These are phyloP conservation scores for Romanogobio albipinnatus DNA, from an alignment of 2,113 vertebrate species.

Conservation along the genomic window DNA sequence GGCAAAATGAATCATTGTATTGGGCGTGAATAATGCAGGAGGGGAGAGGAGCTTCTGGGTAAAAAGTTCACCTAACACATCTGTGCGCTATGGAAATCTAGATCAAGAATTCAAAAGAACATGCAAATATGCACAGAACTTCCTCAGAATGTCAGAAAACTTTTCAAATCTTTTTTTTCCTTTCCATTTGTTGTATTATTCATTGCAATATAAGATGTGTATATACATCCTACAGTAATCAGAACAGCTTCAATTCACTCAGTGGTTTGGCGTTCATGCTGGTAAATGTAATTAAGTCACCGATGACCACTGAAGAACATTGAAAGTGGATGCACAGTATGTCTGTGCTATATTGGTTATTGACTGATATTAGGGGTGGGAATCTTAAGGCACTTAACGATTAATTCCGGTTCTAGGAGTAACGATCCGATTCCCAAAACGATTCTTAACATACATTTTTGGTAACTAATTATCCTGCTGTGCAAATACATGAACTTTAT, in stretches of 20 bases:
- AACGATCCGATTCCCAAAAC: no score
- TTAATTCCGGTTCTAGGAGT: no score
- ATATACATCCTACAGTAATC: neutral
- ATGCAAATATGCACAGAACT: conserved; percentile 37
- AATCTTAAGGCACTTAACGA: no score
- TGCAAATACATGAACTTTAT: no score
- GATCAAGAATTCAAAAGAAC: conserved; percentile 20
- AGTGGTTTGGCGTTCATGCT: neutral
- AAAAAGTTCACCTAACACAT: conserved; percentile 49
- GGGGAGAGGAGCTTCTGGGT: conserved; percentile 36
- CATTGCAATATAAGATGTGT: neutral
- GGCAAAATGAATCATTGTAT: conserved; percentile 42
- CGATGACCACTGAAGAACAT: no score
- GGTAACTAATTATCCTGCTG: no score
- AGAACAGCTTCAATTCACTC: neutral
- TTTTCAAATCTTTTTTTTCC: neutral
- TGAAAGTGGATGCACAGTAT: no score
- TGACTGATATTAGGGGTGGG: no score
- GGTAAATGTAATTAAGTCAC: no score
- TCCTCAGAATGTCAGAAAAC: conserved; percentile 24
- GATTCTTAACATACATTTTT: no score
- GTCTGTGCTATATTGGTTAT: no score
- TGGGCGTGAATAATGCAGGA: conserved; percentile 41
- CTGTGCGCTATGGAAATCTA: conserved; percentile 46
- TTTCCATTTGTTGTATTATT: neutral